Percentiles rank a stretch among this genome's conserved stretches.
These are phyloP conservation scores for Nudaria mundana DNA, from an alignment of 2,888 invertebrate genomes.

Conservation along the genomic window DNA sequence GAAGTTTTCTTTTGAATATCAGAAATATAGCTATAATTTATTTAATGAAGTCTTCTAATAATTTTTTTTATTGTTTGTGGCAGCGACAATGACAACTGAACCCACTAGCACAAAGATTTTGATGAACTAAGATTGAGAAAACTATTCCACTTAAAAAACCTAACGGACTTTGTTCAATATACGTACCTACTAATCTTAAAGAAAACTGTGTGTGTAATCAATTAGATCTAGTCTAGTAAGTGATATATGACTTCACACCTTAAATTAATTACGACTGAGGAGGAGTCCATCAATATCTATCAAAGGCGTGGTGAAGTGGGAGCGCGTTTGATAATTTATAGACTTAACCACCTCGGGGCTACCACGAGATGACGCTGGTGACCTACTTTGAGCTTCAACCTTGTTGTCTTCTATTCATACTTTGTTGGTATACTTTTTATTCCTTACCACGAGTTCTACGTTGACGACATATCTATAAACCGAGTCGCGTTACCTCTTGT, in stretches of 20 bases:
- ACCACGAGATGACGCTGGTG: slow-evolving; percentile 39
- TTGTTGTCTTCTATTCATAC: slow-evolving; percentile 32
- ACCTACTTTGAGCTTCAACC: slow-evolving; percentile 39
- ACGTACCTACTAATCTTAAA: slow-evolving; percentile 23
- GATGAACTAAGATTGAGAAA: too few relatives aligned
- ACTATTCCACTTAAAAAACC: too few relatives aligned
- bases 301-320: slow-evolving; percentile 24
- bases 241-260: slow-evolving; percentile 34
- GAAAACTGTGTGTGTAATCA: slow-evolving; percentile 25
- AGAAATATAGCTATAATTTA: too few relatives aligned
- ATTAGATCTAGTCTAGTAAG: slow-evolving; percentile 24
- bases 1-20: too few relatives aligned
- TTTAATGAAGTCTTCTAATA: too few relatives aligned
- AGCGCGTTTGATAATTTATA: slow-evolving; percentile 46
- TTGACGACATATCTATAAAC: slow-evolving; percentile 28
- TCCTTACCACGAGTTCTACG: slow-evolving; percentile 30
- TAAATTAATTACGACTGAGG: slow-evolving; percentile 47
- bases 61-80: too few relatives aligned
- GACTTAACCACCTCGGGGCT: slow-evolving; percentile 39
- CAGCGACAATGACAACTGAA: too few relatives aligned
- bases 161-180: slow-evolving; percentile 19
- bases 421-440: slow-evolving; percentile 35
- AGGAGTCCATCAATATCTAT: slow-evolving; percentile 46
- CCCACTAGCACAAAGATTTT: too few relatives aligned
- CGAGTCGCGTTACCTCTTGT: slow-evolving; percentile 25